phyloP scores from a whole-genome alignment of 53 echinoderm and acorn worm genomes.

The Patiria pectinifera region DNA sequence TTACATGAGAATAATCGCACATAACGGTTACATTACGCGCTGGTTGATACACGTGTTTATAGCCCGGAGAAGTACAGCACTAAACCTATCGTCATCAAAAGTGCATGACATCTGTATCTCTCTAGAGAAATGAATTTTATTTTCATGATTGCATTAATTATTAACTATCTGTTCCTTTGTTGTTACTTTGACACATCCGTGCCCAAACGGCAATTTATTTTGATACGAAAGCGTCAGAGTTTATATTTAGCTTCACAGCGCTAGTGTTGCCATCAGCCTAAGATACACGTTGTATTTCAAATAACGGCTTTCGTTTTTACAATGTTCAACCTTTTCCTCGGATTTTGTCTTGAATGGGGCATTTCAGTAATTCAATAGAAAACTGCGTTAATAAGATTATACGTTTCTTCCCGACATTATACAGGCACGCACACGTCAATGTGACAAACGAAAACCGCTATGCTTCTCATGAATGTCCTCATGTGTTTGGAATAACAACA shows the following conservation, averaged over 20 bases:
- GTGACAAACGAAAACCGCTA: not conserved
- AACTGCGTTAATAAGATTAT: not conserved
- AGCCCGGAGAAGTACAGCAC: no score
- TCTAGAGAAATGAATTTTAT: no score
- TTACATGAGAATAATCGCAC: no score
- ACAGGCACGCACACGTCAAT: not conserved
- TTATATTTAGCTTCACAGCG: not conserved
- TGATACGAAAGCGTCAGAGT: not conserved
- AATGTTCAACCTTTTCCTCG: not conserved
- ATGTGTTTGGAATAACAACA: not conserved
- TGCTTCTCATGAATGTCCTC: not conserved
- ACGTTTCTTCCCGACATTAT: not conserved
- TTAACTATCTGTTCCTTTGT: not conserved
- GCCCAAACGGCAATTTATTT: not conserved
- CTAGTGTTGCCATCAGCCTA: not conserved
- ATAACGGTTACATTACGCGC: no score
- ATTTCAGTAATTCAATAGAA: not conserved
- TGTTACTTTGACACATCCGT: not conserved
- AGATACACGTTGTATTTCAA: not conserved
- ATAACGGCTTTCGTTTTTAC: not conserved
- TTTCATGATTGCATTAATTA: not conserved
- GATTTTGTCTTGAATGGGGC: not conserved
- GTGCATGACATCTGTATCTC: not conserved
- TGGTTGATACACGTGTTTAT: no score
- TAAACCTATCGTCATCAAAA: not conserved